Base-by-base conservation (phyloP, 2,888 invertebrate genomes). In the Ophraella communa region DNA sequence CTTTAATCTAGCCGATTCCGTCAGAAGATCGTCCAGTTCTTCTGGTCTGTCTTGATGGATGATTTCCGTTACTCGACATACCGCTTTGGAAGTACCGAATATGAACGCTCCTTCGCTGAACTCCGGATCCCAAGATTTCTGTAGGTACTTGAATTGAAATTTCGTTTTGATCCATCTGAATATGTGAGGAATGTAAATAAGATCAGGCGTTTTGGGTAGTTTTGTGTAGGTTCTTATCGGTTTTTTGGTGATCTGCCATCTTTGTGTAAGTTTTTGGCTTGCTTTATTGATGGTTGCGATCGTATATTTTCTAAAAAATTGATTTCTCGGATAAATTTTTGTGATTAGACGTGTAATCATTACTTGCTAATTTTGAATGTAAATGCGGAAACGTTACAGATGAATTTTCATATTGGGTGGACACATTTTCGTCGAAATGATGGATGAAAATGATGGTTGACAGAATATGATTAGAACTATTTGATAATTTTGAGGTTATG, bases 21-120 rank as follows among this genome's bases (percentile, higher is more conserved):
- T 80, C 39, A 82, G 66, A 8, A 82, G 67, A 27, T 74, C 74
- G 8, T 78, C 72, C 17, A 83, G 65, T 59, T 79, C 71, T 21
- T 79, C 73, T 2, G 76, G 72, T 62, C 76, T 73, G 60, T 79
- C 75, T n/a, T 70, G 65, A 65, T 77, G 76, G 11, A 83, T 80
- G 57, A 82, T 81, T 63, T 82, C 79, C 0, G 81, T 81, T 45
- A 83, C 80, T 62, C 73, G 73, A 64, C 82, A 82, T 14, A 82
- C 76, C 0, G 83, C 83, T 42, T 74, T 69, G 11, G 72, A 71
- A 4, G 73, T 71, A 14, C 83, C 83, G 63, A 80, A 82, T 62
- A 83, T 82, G 63, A 83, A 83, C 4, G 80, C 81, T 0, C 83
- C 83, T 74, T 83, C 83, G n/a, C 78, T 75, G 66, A 83, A 83